Conservation (phyloP, 2,888 invertebrate species). For the Bombyx huttoni region DNA sequence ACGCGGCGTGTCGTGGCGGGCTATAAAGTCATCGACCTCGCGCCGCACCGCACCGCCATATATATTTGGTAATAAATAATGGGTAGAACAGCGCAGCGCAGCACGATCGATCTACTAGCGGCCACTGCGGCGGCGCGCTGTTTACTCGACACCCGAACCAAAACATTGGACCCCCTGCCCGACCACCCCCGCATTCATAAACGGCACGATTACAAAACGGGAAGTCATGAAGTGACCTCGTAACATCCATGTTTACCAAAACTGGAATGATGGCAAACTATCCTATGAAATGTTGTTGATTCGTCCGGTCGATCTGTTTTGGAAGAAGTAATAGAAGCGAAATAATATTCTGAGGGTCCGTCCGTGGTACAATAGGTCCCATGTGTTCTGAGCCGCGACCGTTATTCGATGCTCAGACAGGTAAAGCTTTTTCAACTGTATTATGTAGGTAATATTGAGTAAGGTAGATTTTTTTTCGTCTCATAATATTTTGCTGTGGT, state of each 20-base stretch:
- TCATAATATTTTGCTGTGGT: no score
- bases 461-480: no score
- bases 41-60: slow-evolving; percentile 59
- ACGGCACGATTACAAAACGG: slow-evolving; percentile 9
- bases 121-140: slow-evolving; percentile 52
- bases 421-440: no score
- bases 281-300: no score
- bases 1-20: slow-evolving; percentile 38
- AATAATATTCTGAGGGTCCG: no score
- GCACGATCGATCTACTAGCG: slow-evolving; percentile 49
- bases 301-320: no score
- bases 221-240: not conserved
- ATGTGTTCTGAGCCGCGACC: no score
- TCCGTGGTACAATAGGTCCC: no score
- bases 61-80: slow-evolving; percentile 65
- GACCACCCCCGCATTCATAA: slow-evolving; percentile 20
- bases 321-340: no score
- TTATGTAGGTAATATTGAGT: no score
- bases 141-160: slow-evolving; percentile 24
- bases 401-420: no score
- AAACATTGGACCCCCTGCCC: slow-evolving; percentile 47
- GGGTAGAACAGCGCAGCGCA: slow-evolving; percentile 56
- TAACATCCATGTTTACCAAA: not conserved
- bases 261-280: slow-evolving; percentile 13
- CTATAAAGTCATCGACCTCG: slow-evolving; percentile 45